Evolutionary conservation across 1,140 invertebrate genomes (phyloP).

Genomic region (Listronotus bonariensis): DNA sequence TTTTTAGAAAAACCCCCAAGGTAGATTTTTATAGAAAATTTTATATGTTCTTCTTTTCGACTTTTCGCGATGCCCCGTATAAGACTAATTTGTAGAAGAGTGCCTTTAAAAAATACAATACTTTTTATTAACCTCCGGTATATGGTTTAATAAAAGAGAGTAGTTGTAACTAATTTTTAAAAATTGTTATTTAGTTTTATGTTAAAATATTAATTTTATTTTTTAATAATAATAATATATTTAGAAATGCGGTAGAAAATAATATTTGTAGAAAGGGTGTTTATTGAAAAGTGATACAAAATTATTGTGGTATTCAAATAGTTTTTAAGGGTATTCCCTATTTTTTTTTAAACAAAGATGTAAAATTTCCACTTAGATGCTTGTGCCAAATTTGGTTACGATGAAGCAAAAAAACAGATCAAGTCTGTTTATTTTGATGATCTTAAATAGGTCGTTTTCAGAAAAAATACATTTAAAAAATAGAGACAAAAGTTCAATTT

Average conservation of each 20-base stretch:
- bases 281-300: too few relatives aligned
- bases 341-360: too few relatives aligned
- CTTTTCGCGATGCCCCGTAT: neutral
- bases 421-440: too few relatives aligned
- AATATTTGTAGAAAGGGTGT: too few relatives aligned
- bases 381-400: too few relatives aligned
- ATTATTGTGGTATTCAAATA: too few relatives aligned
- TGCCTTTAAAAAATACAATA: slow-evolving; percentile 30
- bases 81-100: slow-evolving; percentile 31
- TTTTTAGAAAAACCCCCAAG: neutral
- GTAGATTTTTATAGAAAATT: neutral
- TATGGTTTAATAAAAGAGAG: neutral
- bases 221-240: neutral
- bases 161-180: slow-evolving; percentile 21
- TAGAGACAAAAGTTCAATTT: too few relatives aligned
- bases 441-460: neutral
- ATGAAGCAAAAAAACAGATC: too few relatives aligned
- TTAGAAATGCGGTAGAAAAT: too few relatives aligned
- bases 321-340: too few relatives aligned
- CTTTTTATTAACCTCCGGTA: slow-evolving; percentile 19
- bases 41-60: neutral
- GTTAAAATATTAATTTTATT: slow-evolving; percentile 6
- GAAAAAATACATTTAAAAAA: too few relatives aligned
- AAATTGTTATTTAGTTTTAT: slow-evolving; percentile 34
- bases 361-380: too few relatives aligned